Base-by-base conservation (phyloP, 2,888 invertebrate genomes). In the Standfussiana lucernea region DNA sequence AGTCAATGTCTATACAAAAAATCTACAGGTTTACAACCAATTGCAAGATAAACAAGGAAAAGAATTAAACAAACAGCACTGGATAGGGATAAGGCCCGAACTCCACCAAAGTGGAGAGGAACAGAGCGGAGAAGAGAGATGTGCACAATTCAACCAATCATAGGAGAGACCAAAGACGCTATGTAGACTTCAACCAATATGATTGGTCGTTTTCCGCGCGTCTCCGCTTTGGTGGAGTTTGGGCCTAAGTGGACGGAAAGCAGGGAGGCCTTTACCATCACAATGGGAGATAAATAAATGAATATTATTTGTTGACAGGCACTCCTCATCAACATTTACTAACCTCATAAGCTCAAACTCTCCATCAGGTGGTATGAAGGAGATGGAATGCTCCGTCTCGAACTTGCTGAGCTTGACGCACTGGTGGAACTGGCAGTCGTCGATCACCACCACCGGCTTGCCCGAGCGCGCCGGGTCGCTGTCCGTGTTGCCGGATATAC, bases 351-450 rank as follows among this genome's bases (percentile, higher is more conserved):
- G 97, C 95, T 99, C 99, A 93, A 99, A 99, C 97, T 99, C 99
- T 67, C 99, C 99, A 95, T 99, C 99, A 1, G 99, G 99, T 79
- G 99, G 99, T 93, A 99, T 99, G 97, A 99, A 99, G 89, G 99
- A 99, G 93, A 99, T 99, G 93, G 99, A 99, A 97, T 99, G 99
- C 95, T 99, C 99, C 0, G 99, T 99, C 97, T 99, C 99, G 94
- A 99, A 99, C 97, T 99, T 99, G 95, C 99, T 99, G 78, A 99
- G 97, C 94, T 99, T 99, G 70, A 99, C 99, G 94, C 99, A 99
- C 96, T 99, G 99, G 96, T 99, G 99, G 97, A 99, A 99, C 97
- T 99, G 99, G 92, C 99, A 99, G 97, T 99, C 99, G 93, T 99
- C 99, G 89, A 99, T 99, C 37, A 99, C 99, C n/a, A 99, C 99